phyloP scores from a whole-genome alignment of 2,888 invertebrate genomes.

The Imbricaverruca yamaguchii region DNA sequence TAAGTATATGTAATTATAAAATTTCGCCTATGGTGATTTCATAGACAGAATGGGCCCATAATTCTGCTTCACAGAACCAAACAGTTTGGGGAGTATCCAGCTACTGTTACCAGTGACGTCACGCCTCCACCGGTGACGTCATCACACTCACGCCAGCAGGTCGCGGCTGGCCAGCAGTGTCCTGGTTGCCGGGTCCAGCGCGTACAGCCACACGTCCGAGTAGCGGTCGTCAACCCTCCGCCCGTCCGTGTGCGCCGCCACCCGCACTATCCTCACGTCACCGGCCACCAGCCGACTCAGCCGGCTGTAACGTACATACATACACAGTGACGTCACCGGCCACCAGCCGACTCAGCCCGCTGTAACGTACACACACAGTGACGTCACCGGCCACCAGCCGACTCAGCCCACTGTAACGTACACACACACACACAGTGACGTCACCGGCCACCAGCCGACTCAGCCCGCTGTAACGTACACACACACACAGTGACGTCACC shows the following conservation, averaged over 20 bases:
- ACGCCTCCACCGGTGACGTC: no score
- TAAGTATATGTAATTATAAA: no score
- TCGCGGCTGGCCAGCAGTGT: background rate
- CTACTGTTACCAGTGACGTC: no score
- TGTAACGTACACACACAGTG: background rate
- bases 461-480: background rate
- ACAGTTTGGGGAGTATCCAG: no score
- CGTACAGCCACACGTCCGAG: constrained; percentile 14
- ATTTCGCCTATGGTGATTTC: no score
- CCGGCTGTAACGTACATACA: background rate
- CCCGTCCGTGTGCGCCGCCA: background rate
- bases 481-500: background rate
- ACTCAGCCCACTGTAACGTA: background rate
- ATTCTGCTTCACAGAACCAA: no score
- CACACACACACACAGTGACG: background rate
- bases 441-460: background rate
- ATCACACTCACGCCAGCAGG: background rate
- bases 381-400: background rate
- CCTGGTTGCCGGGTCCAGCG: background rate
- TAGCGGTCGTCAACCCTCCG: background rate
- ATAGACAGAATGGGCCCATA: no score
- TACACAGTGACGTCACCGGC: background rate
- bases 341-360: background rate
- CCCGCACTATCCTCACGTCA: background rate
- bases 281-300: background rate